Percentiles rank a stretch among this genome's conserved stretches.
Evolutionary conservation across 2,113 vertebrate species (phyloP).

Genomic region (Lethenteron camtschaticum): DNA sequence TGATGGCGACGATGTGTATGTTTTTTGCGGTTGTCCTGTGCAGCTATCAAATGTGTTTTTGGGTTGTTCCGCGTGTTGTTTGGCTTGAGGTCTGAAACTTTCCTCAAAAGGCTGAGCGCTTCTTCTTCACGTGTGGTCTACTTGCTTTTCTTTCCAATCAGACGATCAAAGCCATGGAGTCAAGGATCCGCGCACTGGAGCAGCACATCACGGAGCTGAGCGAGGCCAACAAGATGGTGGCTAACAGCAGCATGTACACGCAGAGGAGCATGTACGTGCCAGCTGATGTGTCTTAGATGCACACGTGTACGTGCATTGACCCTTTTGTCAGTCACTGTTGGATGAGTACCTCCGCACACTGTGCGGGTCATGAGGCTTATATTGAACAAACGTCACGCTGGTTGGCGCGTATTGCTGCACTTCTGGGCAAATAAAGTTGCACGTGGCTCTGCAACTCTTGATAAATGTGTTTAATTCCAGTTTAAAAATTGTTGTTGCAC

Average conservation of each 20-base stretch:
- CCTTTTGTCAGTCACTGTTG: too few relatives aligned
- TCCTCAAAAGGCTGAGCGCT: not conserved
- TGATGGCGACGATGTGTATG: too few relatives aligned
- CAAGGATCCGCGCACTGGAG: conserved; percentile 83
- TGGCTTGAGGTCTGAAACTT: not conserved
- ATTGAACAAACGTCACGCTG: too few relatives aligned
- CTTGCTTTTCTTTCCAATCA: conserved; percentile 34
- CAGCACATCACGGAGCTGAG: conserved; percentile 86
- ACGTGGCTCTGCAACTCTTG: too few relatives aligned
- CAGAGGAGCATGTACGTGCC: conserved; percentile 90
- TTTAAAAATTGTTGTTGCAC: too few relatives aligned
- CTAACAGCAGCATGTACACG: conserved; percentile 93
- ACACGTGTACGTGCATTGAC: too few relatives aligned
- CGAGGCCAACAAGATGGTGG: conserved; percentile 90
- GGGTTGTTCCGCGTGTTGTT: conserved; percentile 6
- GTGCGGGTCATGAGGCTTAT: too few relatives aligned
- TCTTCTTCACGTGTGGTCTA: not conserved
- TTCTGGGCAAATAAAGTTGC: too few relatives aligned
- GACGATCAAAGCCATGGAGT: conserved; percentile 98
- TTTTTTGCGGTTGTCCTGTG: not conserved
- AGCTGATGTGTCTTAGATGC: too few relatives aligned
- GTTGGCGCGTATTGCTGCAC: too few relatives aligned
- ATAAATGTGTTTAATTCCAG: too few relatives aligned
- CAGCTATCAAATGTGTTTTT: not conserved
- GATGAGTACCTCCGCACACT: too few relatives aligned